These are phyloP conservation scores for Trididemnum nubilum DNA, from an alignment of 23 tunicate genomes.

Conservation along the genomic window DNA sequence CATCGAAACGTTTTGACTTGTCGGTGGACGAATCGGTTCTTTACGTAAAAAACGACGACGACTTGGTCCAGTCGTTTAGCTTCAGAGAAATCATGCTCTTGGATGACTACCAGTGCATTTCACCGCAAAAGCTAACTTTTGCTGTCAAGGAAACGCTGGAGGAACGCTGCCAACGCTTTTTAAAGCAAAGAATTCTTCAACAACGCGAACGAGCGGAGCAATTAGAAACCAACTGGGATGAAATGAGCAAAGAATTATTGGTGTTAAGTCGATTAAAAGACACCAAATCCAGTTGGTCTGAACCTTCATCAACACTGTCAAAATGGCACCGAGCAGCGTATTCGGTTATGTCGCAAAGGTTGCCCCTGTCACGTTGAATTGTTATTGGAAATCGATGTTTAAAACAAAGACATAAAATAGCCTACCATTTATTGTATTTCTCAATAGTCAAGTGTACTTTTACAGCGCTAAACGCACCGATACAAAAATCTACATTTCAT, in stretches of 20 bases:
- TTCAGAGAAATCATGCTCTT: slow-evolving; percentile 47
- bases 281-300: neutral
- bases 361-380: neutral
- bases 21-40: slow-evolving; percentile 37
- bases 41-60: slow-evolving; percentile 56
- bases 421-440: too few relatives aligned
- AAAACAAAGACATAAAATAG: too few relatives aligned
- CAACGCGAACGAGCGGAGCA: slow-evolving; percentile 34
- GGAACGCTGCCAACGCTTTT: slow-evolving; percentile 51
- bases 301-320: neutral
- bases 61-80: slow-evolving; percentile 15
- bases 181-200: slow-evolving; percentile 39
- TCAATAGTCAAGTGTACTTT: too few relatives aligned
- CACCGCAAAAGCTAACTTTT: slow-evolving; percentile 3
- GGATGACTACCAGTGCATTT: slow-evolving; percentile 1
- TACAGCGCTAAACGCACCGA: too few relatives aligned
- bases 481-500: too few relatives aligned
- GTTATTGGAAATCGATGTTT: too few relatives aligned
- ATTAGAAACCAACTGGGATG: slow-evolving; percentile 51
- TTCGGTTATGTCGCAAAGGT: neutral
- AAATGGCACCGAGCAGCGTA: neutral
- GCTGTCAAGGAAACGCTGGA: slow-evolving; percentile 29
- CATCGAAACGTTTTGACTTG: slow-evolving; percentile 16
- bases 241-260: slow-evolving; percentile 48
- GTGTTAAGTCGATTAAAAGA: slow-evolving; percentile 18